Percentiles rank a stretch among this genome's conserved stretches.
These are phyloP conservation scores for Dryococelus australis DNA, from an alignment of 2,888 invertebrate genomes.

Conservation along the genomic window DNA sequence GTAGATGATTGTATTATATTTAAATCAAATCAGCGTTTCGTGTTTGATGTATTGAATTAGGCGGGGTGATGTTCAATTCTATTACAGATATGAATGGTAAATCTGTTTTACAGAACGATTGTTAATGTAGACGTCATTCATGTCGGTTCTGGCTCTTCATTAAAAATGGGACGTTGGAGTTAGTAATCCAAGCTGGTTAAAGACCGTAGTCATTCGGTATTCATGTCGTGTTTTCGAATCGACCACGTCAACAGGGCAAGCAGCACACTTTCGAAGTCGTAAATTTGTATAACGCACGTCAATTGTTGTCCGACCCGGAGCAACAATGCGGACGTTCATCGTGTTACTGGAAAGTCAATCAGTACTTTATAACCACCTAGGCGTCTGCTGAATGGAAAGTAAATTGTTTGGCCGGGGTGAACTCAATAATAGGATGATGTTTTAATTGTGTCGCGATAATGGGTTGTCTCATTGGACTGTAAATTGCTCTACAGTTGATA, in stretches of 20 bases:
- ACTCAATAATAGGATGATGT: neutral
- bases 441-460: neutral
- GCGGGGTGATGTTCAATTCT: too few relatives aligned
- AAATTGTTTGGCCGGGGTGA: neutral
- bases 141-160: too few relatives aligned
- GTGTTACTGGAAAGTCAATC: neutral
- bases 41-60: too few relatives aligned
- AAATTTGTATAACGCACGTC: neutral
- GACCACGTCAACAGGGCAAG: neutral
- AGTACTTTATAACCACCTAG: neutral
- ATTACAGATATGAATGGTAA: too few relatives aligned
- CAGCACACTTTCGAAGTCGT: neutral
- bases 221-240: too few relatives aligned
- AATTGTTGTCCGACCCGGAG: neutral
- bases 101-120: too few relatives aligned
- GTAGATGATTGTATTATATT: neutral
- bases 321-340: neutral
- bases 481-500: neutral
- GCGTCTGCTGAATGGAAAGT: neutral
- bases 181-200: too few relatives aligned
- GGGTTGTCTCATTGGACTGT: neutral
- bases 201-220: too few relatives aligned
- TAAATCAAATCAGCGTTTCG: neutral
- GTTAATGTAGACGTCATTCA: too few relatives aligned
- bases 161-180: too few relatives aligned